Evolutionary conservation across 2,113 vertebrate genomes (phyloP), one percentile per base, ranked within the genome.

Genomic region (Ellobius talpinus): DNA sequence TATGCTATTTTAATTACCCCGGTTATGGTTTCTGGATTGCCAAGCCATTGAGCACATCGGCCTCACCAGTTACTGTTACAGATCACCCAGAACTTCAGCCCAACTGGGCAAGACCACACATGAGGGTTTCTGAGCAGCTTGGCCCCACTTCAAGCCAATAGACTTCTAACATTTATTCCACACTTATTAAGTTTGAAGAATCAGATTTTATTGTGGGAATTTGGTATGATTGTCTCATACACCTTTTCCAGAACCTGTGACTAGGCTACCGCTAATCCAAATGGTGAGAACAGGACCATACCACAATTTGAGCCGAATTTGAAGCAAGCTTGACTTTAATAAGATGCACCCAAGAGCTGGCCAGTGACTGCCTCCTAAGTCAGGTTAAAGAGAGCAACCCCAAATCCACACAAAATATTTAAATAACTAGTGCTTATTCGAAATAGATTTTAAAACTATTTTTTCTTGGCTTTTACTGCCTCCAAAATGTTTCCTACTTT

Each of bases 341-440:
- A n/a, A 21, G 19, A 17, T 72, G 1, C 36, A 21, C 0, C 16
- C 70, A n/a, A 39, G 36, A 72, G 36, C 19, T 73, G 70, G 12
- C 31, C 13, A 33, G 31, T 3, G 23, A 63, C 24, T 63, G 61
- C 61, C 61, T 63, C 7, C 24, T 68, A 68, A 68, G 3, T 68
- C 14, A 29, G 13, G 31, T 72, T 72, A 39, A n/a, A 21, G 36
- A 39, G 19, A 72, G 19, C 17, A 72, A 19, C 36, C 68, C 13
- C 3, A 4, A 39, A 73, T 73, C 70, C 8, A 66, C 79, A 61
- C 0, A 7, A 58, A 89, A 26, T 52, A 87, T 1, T 78, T 42
- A 94, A 91, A 85, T 55, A 96, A 90, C 31, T 5, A 68, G 31
- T 90, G 24, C 52, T 93, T 72, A 74, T 72, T 96, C 29, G 45